phyloP scores from a whole-genome alignment of 2,797 vertebrate species.

The Melanotaenia pygmaea region DNA sequence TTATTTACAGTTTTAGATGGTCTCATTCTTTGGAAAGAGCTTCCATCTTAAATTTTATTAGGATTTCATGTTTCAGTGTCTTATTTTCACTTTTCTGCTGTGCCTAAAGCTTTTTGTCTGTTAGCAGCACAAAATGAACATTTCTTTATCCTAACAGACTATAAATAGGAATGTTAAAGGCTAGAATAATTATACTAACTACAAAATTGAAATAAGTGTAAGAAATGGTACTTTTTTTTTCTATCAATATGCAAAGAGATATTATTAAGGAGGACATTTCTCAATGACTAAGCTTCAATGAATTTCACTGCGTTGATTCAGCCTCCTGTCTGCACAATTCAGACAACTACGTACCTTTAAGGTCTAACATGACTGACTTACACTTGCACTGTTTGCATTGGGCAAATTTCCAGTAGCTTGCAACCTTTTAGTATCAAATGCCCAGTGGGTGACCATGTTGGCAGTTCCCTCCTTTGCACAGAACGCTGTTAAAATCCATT shows the following conservation, averaged over 20 bases:
- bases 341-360: not conserved
- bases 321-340: not conserved
- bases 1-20: constrained; percentile 7
- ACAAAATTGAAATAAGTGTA: constrained; percentile 10
- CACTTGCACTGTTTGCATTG: not conserved
- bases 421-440: not conserved
- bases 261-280: not conserved
- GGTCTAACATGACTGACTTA: not conserved
- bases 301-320: no score
- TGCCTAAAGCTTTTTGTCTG: not conserved
- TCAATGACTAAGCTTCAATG: not conserved
- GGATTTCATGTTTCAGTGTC: not conserved
- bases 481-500: not conserved
- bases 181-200: constrained; percentile 24
- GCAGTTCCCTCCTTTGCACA: not conserved
- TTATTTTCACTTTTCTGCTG: constrained; percentile 1
- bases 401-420: not conserved
- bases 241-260: not conserved
- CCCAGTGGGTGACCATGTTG: not conserved
- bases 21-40: constrained; percentile 2
- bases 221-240: not conserved
- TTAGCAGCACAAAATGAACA: constrained; percentile 26
- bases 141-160: constrained; percentile 20
- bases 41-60: not conserved
- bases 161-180: not conserved